Evolutionary conservation across 2,888 invertebrate species (phyloP), one percentile per base, ranked within the genome.

Genomic region (Microctonus aethiopoides): DNA sequence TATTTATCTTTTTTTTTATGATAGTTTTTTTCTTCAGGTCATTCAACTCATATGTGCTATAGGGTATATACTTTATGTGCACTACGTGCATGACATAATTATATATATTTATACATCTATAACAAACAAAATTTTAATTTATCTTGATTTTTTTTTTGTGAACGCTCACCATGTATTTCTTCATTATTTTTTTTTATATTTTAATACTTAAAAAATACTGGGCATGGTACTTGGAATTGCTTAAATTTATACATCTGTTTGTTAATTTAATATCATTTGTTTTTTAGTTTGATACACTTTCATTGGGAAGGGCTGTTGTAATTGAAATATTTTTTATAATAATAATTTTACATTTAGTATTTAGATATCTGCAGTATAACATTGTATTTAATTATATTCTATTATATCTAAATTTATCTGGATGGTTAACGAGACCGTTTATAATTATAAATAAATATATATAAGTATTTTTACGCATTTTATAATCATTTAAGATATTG

Each of bases 161-260:
- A 22, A 13, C 2, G 54, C 22, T 57, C 65, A 65, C 65, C 68
- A 66, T 72, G 59, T 73, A 72, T 67, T 73, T 70, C 51, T 54
- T 20, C n/a, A 32, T 66, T 59, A 56, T 62, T 16, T 16, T 46
- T 46, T 16, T n/a, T 46, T 5, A n/a, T 5, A 7, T 20, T 46
- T 74, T 78, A 77, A 75, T 78, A 79, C 79, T 83, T 83, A 80
- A 73, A 80, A 83, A 84, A 83, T 84, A 84, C 81, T 83, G 81
- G 82, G 80, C 79, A 72, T 82, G 81, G 79, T 82, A 79, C 73
- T 81, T 79, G 79, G 75, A 80, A 79, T 78, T 78, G 75, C 78
- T 80, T 80, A 80, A 67, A 20, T 41, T 75, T 80, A 46, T 46
- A 16, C 16, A 5, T 46, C 16, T 20, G 16, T 20, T 41, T 16